Conservation (phyloP, 2,113 vertebrate genomes). For the Dinomys branickii region DNA sequence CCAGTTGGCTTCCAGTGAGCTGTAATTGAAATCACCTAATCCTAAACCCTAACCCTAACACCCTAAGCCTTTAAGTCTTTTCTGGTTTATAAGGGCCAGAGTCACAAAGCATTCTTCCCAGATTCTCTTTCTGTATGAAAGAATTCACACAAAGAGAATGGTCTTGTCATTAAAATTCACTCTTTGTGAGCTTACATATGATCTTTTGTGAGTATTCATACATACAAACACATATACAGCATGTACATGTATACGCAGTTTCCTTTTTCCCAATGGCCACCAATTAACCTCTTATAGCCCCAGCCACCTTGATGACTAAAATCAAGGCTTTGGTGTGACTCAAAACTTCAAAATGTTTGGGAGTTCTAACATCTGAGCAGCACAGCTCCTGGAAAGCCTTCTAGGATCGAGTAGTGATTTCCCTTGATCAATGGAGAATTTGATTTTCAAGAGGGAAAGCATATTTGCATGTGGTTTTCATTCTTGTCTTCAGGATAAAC, state of each 20-base stretch:
- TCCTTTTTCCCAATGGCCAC: not conserved
- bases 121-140: not conserved
- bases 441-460: not conserved
- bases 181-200: not conserved
- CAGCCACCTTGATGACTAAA: not conserved
- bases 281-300: not conserved
- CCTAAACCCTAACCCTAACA: not conserved
- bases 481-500: not conserved
- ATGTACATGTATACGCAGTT: too few relatives aligned
- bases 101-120: not conserved
- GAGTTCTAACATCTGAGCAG: not conserved
- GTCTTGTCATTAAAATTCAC: not conserved
- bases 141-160: not conserved
- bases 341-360: not conserved
- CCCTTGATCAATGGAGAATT: not conserved
- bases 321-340: not conserved
- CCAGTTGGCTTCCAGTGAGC: not conserved
- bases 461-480: not conserved
- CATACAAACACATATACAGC: not conserved
- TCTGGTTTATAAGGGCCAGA: not conserved
- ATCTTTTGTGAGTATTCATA: accelerated
- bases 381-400: not conserved
- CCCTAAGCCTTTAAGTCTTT: not conserved
- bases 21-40: not conserved
- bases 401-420: not conserved